A percentile compares a stretch with the other conserved stretches of the same genome.
phyloP scores from a whole-genome alignment of 2,888 invertebrate genomes.

The Limnephilus auricula region DNA sequence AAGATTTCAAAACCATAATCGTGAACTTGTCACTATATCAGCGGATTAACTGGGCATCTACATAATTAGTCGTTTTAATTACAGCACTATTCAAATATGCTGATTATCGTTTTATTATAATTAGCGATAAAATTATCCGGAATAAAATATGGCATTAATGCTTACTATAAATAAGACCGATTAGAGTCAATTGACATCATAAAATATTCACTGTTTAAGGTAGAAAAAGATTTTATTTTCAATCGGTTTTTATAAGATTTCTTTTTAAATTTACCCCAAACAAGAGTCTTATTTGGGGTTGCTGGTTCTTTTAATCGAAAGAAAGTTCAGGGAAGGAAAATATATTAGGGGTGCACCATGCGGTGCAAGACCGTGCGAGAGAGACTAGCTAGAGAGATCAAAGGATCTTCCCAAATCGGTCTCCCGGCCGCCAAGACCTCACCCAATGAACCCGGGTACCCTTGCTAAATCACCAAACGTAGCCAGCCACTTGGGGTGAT shows the following conservation, averaged over 20 bases:
- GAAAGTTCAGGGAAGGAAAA: too few relatives aligned
- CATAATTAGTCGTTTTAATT: background rate
- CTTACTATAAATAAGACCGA: background rate
- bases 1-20: background rate
- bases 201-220: background rate
- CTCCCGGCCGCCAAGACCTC: too few relatives aligned
- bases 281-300: too few relatives aligned
- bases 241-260: background rate
- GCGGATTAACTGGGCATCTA: background rate
- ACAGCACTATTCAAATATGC: background rate
- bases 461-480: too few relatives aligned
- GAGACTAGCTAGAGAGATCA: too few relatives aligned
- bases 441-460: too few relatives aligned
- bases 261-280: too few relatives aligned
- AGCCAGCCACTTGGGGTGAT: too few relatives aligned
- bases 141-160: background rate
- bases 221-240: background rate
- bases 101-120: background rate
- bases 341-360: too few relatives aligned
- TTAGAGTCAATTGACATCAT: background rate
- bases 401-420: too few relatives aligned
- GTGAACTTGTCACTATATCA: background rate
- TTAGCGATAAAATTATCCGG: background rate
- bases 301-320: too few relatives aligned
- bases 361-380: too few relatives aligned